Base-by-base conservation (phyloP, 2,797 vertebrate species). In the Myotis planiceps region DNA sequence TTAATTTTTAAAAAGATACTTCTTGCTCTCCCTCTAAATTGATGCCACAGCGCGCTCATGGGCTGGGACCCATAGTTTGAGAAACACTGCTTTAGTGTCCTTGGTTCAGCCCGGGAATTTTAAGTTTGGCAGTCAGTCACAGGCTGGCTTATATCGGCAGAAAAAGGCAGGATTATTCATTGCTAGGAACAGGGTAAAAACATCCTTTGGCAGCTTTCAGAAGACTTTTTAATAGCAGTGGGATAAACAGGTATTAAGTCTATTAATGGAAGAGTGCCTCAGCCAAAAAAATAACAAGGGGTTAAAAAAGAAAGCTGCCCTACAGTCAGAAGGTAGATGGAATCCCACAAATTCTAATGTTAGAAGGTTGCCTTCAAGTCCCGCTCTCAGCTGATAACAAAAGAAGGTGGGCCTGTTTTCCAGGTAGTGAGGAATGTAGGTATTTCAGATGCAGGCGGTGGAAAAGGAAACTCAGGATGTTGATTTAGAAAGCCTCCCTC, bases 91-190 rank as follows among this genome's bases (percentile, higher is more conserved):
- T 65, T 97, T 95, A 98, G 93, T 98, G 81, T 97, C 87, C 94
- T 97, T 96, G 66, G 78, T 89, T 96, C 96, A 95, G 85, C 88
- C 93, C 55, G 15, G 93, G 87, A 94, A 97, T 97, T 97, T 96
- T 68, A 45, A 95, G 94, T 88, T 97, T 97, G 96, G 95, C 94
- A 98, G 92, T 93, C 95, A 96, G 75, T 94, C 95, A 92, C 93
- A 97, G 90, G 87, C 88, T 96, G 68, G 18, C 63, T 82, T 88
- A 65, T 91, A 94, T 68, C 37, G 15, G 58, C 80, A 89, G 79
- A 86, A 97, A 81, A 87, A 89, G 32, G 60, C 47, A 95, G 72
- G 66, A 71, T 69, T 90, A 51, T 93, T 97, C 78, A 75, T 90
- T 92, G 91, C 92, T 98, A 93, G 49, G 88, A 84, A 74, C 19